phyloP scores from a whole-genome alignment of 2,888 invertebrate genomes.

The Chymomyza procnemis region DNA sequence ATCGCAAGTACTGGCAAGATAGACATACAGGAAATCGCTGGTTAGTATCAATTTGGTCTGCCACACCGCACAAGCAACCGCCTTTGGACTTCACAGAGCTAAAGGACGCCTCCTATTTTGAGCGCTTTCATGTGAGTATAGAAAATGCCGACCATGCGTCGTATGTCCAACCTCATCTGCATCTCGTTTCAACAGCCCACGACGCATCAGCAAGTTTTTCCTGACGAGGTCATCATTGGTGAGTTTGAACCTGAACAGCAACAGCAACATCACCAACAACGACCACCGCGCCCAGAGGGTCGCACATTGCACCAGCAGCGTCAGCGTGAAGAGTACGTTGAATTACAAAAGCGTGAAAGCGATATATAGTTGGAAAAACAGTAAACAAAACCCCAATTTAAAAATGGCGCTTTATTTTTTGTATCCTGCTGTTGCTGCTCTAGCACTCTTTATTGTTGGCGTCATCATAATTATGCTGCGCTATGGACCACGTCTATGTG shows the following conservation, averaged over 20 bases:
- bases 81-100: conserved; percentile 89
- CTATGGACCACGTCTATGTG: conserved; percentile 86
- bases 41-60: conserved; percentile 90
- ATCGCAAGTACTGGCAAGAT: conserved; percentile 90
- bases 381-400: conserved; percentile 1
- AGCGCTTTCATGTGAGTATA: conserved; percentile 68
- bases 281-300: conserved; percentile 74
- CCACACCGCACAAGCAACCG: conserved; percentile 89
- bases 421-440: conserved; percentile 87
- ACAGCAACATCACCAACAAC: conserved; percentile 58
- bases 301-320: conserved; percentile 73
- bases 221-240: conserved; percentile 71
- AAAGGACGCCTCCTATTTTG: conserved; percentile 80
- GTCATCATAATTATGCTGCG: conserved; percentile 87
- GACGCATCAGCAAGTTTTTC: conserved; percentile 66
- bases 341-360: conserved; percentile 88
- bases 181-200: conserved; percentile 56
- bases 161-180: background rate
- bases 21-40: conserved; percentile 89
- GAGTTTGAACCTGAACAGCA: conserved; percentile 65
- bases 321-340: conserved; percentile 80
- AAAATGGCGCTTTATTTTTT: conserved; percentile 82
- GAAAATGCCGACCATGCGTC: background rate
- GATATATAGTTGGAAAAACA: conserved; percentile 81
- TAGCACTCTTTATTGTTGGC: conserved; percentile 86